These are phyloP conservation scores for Cheirogaleus medius DNA, from an alignment of 2,113 vertebrate genomes.

Conservation along the genomic window DNA sequence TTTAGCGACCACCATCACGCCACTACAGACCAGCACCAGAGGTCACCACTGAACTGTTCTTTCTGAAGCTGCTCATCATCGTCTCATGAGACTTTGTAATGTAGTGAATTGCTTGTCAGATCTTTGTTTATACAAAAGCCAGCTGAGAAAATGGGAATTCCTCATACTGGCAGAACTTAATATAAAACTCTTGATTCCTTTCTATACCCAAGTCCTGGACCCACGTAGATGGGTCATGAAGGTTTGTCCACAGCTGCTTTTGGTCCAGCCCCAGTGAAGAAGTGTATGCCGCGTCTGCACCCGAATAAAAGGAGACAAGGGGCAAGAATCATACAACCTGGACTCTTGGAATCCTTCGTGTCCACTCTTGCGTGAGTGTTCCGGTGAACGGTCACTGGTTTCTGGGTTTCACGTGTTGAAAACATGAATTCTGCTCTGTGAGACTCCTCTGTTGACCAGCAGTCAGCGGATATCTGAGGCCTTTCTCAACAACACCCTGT, in stretches of 20 bases:
- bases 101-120: background rate
- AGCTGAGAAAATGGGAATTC: background rate
- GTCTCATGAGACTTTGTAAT: background rate
- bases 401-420: background rate
- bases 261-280: background rate
- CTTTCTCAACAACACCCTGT: background rate
- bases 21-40: background rate
- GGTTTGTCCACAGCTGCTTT: background rate
- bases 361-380: background rate
- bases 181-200: background rate
- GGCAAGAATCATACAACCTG: accelerated
- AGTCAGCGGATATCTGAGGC: background rate
- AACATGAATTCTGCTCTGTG: background rate
- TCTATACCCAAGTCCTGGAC: background rate
- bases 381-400: background rate
- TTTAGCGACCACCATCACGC: background rate
- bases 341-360: background rate
- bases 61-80: background rate
- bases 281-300: background rate
- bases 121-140: background rate
- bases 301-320: background rate
- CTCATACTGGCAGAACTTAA: background rate
- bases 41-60: background rate
- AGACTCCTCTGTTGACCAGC: background rate
- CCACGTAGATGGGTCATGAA: background rate